These are phyloP conservation scores for Eolophus roseicapilla DNA, from an alignment of 2,113 vertebrate species.

Conservation along the genomic window DNA sequence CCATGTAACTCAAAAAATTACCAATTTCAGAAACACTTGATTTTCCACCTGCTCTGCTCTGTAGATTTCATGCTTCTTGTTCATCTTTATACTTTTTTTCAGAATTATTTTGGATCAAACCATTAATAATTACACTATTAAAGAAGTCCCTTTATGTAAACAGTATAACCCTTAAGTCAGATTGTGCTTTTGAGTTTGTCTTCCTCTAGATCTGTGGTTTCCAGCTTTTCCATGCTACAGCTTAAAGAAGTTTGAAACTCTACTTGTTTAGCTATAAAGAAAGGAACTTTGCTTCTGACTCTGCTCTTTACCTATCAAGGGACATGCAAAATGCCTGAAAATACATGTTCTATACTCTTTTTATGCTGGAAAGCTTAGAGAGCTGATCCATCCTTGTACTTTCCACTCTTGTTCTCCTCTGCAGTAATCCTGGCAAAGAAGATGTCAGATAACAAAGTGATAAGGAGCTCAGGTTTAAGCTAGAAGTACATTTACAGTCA, in stretches of 20 bases:
- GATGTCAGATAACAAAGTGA: background rate
- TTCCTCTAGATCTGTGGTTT: background rate
- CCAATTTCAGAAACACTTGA: conserved; percentile 30
- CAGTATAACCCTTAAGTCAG: background rate
- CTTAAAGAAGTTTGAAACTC: background rate
- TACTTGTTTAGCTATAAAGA: background rate
- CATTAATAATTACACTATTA: background rate
- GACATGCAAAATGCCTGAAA: background rate
- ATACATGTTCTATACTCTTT: background rate
- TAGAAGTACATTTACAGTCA: background rate
- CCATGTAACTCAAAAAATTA: conserved; percentile 4
- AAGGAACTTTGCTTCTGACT: background rate
- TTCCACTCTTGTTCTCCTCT: background rate
- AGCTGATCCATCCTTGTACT: accelerated
- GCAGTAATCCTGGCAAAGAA: background rate
- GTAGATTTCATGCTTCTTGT: background rate
- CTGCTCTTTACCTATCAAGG: background rate
- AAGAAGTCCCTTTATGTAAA: background rate
- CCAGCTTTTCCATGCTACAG: background rate
- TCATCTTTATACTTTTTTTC: background rate
- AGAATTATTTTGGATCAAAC: background rate
- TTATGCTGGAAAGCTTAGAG: background rate
- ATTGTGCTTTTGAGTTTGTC: background rate
- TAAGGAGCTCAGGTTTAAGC: background rate
- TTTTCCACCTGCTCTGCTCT: conserved; percentile 25